Evolutionary conservation across 1,140 invertebrate genomes (phyloP), one percentile per base, ranked within the genome.

Genomic region (Drosophila prosaltans): DNA sequence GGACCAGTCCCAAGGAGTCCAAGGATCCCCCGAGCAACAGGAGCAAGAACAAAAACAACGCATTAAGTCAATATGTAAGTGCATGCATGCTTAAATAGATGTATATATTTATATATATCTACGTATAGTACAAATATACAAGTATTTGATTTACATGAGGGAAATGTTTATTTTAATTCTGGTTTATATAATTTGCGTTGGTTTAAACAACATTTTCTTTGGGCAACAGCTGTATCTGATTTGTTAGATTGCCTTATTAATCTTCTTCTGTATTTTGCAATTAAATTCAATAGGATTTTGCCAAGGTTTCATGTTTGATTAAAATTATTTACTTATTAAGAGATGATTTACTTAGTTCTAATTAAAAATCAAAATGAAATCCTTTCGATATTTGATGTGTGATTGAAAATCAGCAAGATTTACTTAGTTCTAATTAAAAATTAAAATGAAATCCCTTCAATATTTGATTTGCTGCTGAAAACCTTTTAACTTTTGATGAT

Each of bases 51-150:
- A 69, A 41, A 69, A 69, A 39, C 70, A 72, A 30, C 76, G 59
- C 61, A 60, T 74, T 63, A 83, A 88, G 60, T 83, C 84, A 55
- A 78, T 83, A 72, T 72, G 83, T 88, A 80, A 88, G 83, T 86
- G 57, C 55, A 59, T 2, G 40, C 9, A 43, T 65, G 21, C 45
- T 24, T 43, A 43, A 58, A 54, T n/a, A 65, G 65, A 26, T 9
- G 54, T 67, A 43, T 16, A 41, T 24, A 66, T 41, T 43, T 16
- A 45, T 16, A 58, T 28, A 16, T 41, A 45, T 2, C 28, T 40
- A 45, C 2, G 10, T 30, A 32, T 10, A 30, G 5, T 30, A 30
- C 28, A 30, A 30, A 30, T 30, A 30, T 30, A 30, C 28, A 30
- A 40, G n/a, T 43, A 63, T 70, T 39, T 63, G 39, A 57, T 57